These are phyloP conservation scores for Galago senegalensis DNA, from an alignment of 2,797 vertebrate species.

Conservation along the genomic window DNA sequence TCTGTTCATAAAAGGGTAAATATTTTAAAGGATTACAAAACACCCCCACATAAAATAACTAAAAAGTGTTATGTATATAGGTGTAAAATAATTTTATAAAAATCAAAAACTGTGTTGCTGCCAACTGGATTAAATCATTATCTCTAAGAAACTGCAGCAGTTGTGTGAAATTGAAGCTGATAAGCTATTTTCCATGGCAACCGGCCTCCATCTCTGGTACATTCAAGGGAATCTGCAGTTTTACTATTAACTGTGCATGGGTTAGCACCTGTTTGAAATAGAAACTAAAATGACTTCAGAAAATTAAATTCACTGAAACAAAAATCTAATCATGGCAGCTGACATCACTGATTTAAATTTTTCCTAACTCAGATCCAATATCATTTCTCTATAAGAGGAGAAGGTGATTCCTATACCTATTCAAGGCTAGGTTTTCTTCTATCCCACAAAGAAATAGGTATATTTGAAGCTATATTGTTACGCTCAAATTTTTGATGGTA, in stretches of 20 bases:
- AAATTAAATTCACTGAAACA: conserved; percentile 62
- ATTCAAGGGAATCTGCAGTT: conserved; percentile 27
- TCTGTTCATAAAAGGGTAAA: conserved; percentile 30
- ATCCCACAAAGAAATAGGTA: not conserved
- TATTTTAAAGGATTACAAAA: conserved; percentile 36
- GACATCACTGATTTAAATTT: conserved; percentile 43
- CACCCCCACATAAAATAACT: conserved; percentile 22
- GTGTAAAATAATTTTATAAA: conserved; percentile 66
- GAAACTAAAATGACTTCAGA: conserved; percentile 70
- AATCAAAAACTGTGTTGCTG: conserved; percentile 45
- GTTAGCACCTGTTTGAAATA: conserved; percentile 62
- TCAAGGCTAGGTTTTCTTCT: not conserved
- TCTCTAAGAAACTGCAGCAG: conserved; percentile 43
- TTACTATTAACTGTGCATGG: conserved; percentile 50
- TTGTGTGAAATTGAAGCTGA: conserved; percentile 56
- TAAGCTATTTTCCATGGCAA: conserved; percentile 74
- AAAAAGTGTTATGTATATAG: not conserved
- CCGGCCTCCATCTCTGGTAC: conserved; percentile 40
- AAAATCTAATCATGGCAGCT: conserved; percentile 72
- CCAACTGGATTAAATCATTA: conserved; percentile 52
- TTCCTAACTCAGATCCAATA: conserved; percentile 17
- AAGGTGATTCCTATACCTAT: not conserved
- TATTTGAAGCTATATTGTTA: not conserved
- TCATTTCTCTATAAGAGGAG: not conserved
- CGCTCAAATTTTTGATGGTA: not conserved